Conservation (phyloP, 1,140 invertebrate genomes). For the Drosophila truncata region DNA sequence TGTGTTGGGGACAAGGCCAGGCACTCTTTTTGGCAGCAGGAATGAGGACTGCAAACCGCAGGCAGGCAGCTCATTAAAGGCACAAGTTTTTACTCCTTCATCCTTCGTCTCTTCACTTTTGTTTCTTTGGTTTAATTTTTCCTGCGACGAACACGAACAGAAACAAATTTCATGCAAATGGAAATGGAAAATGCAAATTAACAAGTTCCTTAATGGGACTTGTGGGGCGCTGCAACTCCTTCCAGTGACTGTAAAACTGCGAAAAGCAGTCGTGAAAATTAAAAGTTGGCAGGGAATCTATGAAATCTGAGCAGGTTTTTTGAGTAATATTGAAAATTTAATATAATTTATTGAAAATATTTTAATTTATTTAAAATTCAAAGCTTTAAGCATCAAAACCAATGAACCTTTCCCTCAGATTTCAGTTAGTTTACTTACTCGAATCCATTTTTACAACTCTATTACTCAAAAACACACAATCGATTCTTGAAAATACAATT, state of each 20-base stretch:
- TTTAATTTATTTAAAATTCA: background rate
- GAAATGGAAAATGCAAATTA: slow-evolving; percentile 66
- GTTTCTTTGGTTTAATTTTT: slow-evolving; percentile 37
- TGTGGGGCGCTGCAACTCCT: slow-evolving; percentile 9
- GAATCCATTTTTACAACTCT: slow-evolving; percentile 1
- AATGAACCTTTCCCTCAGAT: background rate
- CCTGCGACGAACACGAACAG: slow-evolving; percentile 21
- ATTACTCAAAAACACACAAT: slow-evolving; percentile 33
- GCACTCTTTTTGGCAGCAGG: background rate
- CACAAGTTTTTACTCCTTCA: slow-evolving; percentile 31
- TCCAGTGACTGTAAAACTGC: slow-evolving; percentile 17
- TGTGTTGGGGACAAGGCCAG: slow-evolving; percentile 17
- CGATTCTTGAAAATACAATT: slow-evolving; percentile 13
- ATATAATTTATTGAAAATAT: background rate
- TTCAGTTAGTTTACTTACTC: background rate
- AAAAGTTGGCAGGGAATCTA: slow-evolving; percentile 21
- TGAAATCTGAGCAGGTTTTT: background rate
- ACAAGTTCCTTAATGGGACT: slow-evolving; percentile 60
- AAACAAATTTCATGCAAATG: slow-evolving; percentile 50
- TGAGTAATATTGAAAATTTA: background rate
- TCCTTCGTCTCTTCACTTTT: slow-evolving; percentile 21
- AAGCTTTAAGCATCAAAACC: background rate
- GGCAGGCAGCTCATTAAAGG: slow-evolving; percentile 53
- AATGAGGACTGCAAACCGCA: slow-evolving; percentile 20
- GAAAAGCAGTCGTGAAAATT: slow-evolving; percentile 7